Percentiles rank a stretch among this genome's conserved stretches.
Evolutionary conservation across 2,797 vertebrate species (phyloP).

Genomic region (Balearica regulorum): DNA sequence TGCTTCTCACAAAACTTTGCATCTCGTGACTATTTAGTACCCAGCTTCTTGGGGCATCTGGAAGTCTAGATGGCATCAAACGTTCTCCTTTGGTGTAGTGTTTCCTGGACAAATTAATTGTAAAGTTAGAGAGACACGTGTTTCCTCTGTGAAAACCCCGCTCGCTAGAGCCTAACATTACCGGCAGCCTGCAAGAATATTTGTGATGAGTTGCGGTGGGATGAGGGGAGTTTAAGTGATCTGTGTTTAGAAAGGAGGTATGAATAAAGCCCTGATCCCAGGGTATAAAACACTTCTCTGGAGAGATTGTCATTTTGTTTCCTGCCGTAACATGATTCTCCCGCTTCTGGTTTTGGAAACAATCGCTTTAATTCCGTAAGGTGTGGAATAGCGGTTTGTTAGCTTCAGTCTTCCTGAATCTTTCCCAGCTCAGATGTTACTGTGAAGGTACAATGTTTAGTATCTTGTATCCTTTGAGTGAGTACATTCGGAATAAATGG

Average conservation of each 20-base stretch:
- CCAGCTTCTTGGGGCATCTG: neutral
- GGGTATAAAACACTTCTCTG: neutral
- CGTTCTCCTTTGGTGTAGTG: neutral
- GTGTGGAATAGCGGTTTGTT: neutral
- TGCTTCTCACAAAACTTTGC: neutral
- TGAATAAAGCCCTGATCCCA: neutral
- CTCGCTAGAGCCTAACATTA: neutral
- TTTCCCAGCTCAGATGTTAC: neutral
- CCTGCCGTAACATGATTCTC: neutral
- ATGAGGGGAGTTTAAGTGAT: neutral
- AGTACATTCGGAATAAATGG: neutral
- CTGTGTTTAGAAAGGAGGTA: neutral
- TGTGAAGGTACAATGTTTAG: neutral
- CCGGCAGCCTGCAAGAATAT: neutral
- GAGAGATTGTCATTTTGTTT: neutral
- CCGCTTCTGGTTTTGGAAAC: neutral
- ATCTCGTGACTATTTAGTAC: neutral
- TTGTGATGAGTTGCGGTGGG: neutral
- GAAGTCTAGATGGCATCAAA: neutral
- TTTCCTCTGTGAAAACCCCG: neutral
- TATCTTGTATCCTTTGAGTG: neutral
- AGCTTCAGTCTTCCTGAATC: neutral
- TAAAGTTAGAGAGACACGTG: accelerated
- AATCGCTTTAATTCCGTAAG: neutral
- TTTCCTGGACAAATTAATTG: neutral